phyloP scores from a whole-genome alignment of 2,113 vertebrate genomes.

The Corythaeola cristata region DNA sequence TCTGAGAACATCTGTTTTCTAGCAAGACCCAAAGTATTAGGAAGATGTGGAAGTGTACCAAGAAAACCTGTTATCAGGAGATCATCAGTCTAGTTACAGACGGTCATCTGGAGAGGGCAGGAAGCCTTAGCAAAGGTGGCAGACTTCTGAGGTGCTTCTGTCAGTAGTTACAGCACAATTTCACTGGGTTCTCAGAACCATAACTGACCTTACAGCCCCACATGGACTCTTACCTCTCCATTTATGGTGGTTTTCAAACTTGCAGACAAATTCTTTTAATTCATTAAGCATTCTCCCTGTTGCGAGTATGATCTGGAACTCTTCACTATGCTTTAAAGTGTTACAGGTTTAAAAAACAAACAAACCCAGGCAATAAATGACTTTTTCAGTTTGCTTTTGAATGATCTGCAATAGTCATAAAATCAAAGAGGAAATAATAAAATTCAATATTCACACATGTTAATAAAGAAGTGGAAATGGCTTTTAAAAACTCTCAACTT shows the following conservation, averaged over 20 bases:
- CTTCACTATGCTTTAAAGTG: neutral
- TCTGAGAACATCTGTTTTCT: slow-evolving; percentile 49
- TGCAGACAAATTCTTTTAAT: neutral
- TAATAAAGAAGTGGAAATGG: slow-evolving; percentile 28
- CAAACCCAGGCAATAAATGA: neutral
- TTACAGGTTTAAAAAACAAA: slow-evolving; percentile 2
- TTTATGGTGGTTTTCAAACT: neutral
- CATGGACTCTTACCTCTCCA: neutral
- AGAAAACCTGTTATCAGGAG: neutral
- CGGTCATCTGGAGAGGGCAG: neutral
- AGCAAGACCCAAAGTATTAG: neutral
- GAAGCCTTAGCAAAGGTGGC: neutral
- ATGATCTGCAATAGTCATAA: slow-evolving; percentile 31
- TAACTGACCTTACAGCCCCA: neutral
- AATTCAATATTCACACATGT: neutral
- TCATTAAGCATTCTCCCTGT: neutral
- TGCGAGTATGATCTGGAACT: neutral
- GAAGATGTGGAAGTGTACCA: neutral
- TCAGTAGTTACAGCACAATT: neutral
- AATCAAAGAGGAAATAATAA: slow-evolving; percentile 41
- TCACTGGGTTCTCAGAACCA: neutral
- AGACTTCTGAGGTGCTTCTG: neutral
- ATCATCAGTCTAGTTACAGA: neutral
- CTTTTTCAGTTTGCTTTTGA: slow-evolving; percentile 8
- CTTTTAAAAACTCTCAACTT: neutral